phyloP scores from a whole-genome alignment of 2,888 invertebrate genomes.

The Augiades crinisus region DNA sequence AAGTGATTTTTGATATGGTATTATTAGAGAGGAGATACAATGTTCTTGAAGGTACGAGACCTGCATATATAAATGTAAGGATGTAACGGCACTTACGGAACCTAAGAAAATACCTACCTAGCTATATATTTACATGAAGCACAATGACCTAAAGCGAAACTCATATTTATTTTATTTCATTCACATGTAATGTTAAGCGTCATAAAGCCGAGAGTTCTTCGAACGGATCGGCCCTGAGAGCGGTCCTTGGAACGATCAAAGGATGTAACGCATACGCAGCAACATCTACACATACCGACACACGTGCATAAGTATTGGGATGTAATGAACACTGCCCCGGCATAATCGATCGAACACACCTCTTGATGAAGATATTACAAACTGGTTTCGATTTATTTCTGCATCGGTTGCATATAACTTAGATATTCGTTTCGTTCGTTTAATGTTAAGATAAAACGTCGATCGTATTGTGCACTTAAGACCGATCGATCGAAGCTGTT shows the following conservation, averaged over 20 bases:
- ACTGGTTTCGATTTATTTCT: slow-evolving; percentile 67
- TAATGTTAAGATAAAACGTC: slow-evolving; percentile 25
- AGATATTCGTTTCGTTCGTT: slow-evolving; percentile 26
- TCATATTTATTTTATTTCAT: background rate
- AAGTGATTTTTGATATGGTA: too few species aligned
- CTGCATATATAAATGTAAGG: too few species aligned
- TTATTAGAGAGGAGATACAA: too few species aligned
- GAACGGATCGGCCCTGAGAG: slow-evolving; percentile 12
- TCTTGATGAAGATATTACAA: slow-evolving; percentile 76
- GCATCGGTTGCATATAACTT: slow-evolving; percentile 36
- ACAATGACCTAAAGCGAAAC: too few species aligned
- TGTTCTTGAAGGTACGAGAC: too few species aligned
- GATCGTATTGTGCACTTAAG: slow-evolving; percentile 23
- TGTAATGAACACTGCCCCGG: slow-evolving; percentile 49
- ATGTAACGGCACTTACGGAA: too few species aligned
- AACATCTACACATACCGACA: background rate
- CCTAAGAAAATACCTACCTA: too few species aligned
- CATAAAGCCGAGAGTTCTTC: slow-evolving; percentile 3
- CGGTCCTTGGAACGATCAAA: slow-evolving; percentile 24
- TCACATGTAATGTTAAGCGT: background rate
- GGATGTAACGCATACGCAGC: slow-evolving; percentile 1
- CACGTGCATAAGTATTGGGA: slow-evolving; percentile 26
- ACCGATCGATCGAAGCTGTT: slow-evolving; percentile 18
- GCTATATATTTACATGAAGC: too few species aligned
- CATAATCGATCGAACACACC: slow-evolving; percentile 75